phyloP scores from a whole-genome alignment of 2,113 vertebrate genomes.

The Motacilla tschutschensis region DNA sequence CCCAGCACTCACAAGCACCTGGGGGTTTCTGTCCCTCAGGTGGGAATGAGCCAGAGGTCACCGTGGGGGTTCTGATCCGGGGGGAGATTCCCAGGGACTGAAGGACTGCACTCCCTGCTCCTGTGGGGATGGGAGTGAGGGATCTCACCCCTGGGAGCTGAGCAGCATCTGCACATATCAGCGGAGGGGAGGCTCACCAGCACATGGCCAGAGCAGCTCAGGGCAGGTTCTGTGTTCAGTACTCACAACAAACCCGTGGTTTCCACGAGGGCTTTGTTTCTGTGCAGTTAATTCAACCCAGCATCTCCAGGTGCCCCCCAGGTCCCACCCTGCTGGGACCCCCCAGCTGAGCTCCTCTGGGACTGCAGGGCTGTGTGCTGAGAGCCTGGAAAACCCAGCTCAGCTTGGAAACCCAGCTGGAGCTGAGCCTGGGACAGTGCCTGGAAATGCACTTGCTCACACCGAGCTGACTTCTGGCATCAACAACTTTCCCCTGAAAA shows the following conservation, averaged over 20 bases:
- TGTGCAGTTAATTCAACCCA: background rate
- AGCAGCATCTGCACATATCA: background rate
- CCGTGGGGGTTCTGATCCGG: background rate
- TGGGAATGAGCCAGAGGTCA: background rate
- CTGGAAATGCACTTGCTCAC: conserved; percentile 40
- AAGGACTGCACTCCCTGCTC: background rate
- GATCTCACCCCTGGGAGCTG: background rate
- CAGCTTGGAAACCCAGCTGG: background rate
- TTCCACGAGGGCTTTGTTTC: background rate
- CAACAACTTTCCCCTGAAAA: conserved; percentile 2
- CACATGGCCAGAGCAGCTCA: background rate
- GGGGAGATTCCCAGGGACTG: background rate
- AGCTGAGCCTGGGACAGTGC: background rate
- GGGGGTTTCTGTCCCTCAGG: background rate
- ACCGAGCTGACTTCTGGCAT: conserved; percentile 28
- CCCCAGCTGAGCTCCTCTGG: background rate
- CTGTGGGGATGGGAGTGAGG: background rate
- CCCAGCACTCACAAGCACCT: background rate
- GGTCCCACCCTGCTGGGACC: background rate
- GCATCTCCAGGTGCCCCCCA: background rate
- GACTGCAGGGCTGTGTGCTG: background rate
- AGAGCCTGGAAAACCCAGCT: conserved; percentile 8
- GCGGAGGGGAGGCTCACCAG: rapidly evolving
- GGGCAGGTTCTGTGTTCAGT: background rate
- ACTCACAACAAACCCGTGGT: background rate